These are phyloP conservation scores for Caenorhabditis virilis DNA, from an alignment of 2,888 invertebrate genomes.

Conservation along the genomic window DNA sequence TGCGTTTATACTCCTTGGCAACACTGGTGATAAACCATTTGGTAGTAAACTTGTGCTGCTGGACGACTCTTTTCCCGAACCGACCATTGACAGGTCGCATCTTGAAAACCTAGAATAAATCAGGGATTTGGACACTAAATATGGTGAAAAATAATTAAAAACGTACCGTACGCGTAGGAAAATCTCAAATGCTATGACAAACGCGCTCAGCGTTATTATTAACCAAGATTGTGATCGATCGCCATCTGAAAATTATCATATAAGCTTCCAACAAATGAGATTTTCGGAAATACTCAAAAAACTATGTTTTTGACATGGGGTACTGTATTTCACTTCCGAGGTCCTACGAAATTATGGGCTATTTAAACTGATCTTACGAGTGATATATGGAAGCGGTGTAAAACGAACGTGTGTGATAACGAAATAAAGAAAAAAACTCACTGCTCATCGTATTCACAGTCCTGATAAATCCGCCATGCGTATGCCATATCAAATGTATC, in stretches of 20 bases:
- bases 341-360: too few relatives aligned
- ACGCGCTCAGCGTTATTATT: conserved; percentile 14
- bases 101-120: too few relatives aligned
- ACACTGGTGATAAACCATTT: conserved; percentile 16
- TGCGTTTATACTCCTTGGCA: conserved; percentile 45
- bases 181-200: conserved; percentile 26
- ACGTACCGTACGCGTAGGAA: conserved; percentile 31
- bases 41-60: conserved; percentile 30
- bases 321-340: too few relatives aligned
- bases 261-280: too few relatives aligned
- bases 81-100: too few relatives aligned
- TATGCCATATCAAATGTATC: conserved; percentile 43
- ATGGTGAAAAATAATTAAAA: too few relatives aligned
- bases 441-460: conserved; percentile 32
- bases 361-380: too few relatives aligned
- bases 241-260: conserved; percentile 23
- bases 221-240: conserved; percentile 30
- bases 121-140: too few relatives aligned
- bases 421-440: conserved; percentile 13
- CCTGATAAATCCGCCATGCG: conserved; percentile 47
- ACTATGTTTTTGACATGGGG: too few relatives aligned
- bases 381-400: too few relatives aligned
- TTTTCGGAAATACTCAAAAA: too few relatives aligned
- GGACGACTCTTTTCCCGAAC: too few relatives aligned
- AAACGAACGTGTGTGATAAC: neutral